Evolutionary conservation across 2,797 vertebrate species (phyloP).

Genomic region (Xiphorhynchus erythropygius): DNA sequence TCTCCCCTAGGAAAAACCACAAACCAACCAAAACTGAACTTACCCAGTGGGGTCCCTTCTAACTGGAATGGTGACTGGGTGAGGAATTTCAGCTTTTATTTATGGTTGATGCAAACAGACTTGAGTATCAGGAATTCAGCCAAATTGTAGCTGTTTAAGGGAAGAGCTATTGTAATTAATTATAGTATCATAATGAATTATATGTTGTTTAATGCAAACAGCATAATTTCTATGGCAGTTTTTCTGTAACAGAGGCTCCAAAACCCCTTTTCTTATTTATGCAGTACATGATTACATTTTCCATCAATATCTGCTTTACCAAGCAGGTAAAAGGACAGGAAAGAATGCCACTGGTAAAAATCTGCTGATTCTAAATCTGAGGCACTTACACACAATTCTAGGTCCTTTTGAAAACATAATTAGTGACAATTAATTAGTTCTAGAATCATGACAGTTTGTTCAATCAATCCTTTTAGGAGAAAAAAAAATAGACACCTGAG

Average conservation of each 20-base stretch:
- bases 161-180: background rate
- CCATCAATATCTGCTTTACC: background rate
- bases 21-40: background rate
- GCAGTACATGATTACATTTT: background rate
- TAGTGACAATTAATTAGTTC: background rate
- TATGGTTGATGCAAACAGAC: background rate
- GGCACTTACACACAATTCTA: background rate
- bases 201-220: background rate
- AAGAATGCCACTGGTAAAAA: background rate
- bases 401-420: background rate
- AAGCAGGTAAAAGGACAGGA: background rate
- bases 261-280: background rate
- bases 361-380: background rate
- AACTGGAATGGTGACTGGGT: background rate
- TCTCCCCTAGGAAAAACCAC: accelerated
- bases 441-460: background rate
- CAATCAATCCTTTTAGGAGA: background rate
- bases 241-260: background rate
- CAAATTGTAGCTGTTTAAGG: background rate
- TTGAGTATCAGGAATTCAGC: background rate
- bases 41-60: background rate
- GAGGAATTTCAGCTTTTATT: background rate
- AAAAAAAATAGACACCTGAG: background rate
- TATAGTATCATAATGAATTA: background rate
- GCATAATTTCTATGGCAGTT: background rate